A percentile compares a stretch with the other conserved stretches of the same genome.
Evolutionary conservation across 2,113 vertebrate species (phyloP).

Genomic region (Pygoscelis adeliae): DNA sequence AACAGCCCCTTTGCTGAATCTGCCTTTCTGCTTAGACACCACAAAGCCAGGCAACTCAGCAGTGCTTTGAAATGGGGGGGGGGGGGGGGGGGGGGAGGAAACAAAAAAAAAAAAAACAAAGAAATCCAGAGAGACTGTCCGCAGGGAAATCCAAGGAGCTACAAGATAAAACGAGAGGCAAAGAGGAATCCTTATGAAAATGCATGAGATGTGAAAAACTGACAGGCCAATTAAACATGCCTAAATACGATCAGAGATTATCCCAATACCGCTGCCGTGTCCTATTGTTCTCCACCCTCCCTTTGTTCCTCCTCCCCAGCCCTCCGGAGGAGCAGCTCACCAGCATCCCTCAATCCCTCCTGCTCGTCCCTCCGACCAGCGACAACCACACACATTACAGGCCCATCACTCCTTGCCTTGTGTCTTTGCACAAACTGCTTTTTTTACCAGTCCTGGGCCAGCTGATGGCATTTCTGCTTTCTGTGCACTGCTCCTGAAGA

Average conservation of each 20-base stretch:
- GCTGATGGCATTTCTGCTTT: neutral
- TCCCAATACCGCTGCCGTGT: neutral
- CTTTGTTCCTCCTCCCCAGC: neutral
- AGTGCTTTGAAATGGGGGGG: neutral
- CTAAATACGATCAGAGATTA: conserved; percentile 29
- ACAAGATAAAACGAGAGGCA: neutral
- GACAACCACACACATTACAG: rapidly evolving
- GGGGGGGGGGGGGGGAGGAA: too few relatives aligned
- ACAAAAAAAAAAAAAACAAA: neutral
- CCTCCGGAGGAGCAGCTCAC: neutral
- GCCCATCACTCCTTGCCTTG: neutral
- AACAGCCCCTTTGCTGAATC: neutral
- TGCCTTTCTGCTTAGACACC: neutral
- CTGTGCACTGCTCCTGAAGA: neutral
- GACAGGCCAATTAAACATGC: conserved; percentile 39
- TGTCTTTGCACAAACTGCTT: neutral
- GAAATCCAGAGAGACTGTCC: neutral
- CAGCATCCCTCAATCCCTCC: neutral
- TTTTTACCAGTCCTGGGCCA: neutral
- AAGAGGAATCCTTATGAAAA: conserved; percentile 53
- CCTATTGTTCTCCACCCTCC: neutral
- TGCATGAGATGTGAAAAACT: conserved; percentile 34
- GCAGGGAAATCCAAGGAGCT: neutral
- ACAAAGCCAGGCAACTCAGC: neutral
- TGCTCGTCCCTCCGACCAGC: neutral